Evolutionary conservation across 2,888 invertebrate species (phyloP), one percentile per base, ranked within the genome.

Genomic region (Isotomurus palustris): DNA sequence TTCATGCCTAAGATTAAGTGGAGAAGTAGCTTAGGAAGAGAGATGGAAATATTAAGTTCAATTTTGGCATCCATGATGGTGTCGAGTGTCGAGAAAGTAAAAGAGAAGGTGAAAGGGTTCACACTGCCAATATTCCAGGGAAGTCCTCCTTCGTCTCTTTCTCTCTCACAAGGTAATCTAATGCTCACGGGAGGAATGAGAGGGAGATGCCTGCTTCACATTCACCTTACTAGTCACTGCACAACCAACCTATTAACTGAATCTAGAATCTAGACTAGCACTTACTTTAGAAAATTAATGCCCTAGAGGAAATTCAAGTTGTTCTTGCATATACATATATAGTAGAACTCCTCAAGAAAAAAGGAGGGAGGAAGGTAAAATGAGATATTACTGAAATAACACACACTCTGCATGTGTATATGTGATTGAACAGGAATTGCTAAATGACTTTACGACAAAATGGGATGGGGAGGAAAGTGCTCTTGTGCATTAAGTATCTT

Each of bases 371-470:
- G 17, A n/a, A n/a, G 40, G 10, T n/a, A n/a, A 17, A 17, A 17
- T 40, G 17, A 12, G 40, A 40, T 40, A 12, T n/a, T n/a, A n/a
- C n/a, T n/a, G n/a, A n/a, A n/a, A n/a, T n/a, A n/a, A n/a, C n/a
- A n/a, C n/a, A n/a, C n/a, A n/a, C n/a, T n/a, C n/a, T n/a, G n/a
- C n/a, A n/a, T n/a, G n/a, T n/a, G n/a, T 6, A 47, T n/a, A 47
- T 47, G 29, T 27, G 47, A 47, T 47, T 47, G 47, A 47, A 47
- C 28, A 47, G 22, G 24, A 47, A 47, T 47, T 47, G 47, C 14
- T 28, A 47, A 47, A 47, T 47, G 43, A 43, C 43, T 43, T 43
- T 38, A 38, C 38, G 38, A 38, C 38, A 38, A 38, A 4, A 38
- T n/a, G 38, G 38, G 38, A 38, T n/a, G n/a, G n/a, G 38, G 6